Evolutionary conservation across 2,113 vertebrate species (phyloP).

Genomic region (Scytalopus superciliaris): DNA sequence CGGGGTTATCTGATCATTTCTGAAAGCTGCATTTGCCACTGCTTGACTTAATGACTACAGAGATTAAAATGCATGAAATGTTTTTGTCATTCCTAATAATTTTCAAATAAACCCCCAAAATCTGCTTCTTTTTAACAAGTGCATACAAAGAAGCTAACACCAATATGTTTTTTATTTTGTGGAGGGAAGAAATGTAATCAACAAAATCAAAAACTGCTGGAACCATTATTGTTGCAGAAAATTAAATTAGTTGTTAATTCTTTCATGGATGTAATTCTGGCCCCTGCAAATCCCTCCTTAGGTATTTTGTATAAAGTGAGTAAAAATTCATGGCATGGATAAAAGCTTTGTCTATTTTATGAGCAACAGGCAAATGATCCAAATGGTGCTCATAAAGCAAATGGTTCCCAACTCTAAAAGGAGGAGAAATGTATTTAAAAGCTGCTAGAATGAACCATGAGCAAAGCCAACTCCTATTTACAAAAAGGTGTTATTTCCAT

Average conservation of each 20-base stretch:
- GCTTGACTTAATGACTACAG: neutral
- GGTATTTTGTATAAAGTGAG: slow-evolving; percentile 67
- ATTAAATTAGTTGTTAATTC: slow-evolving; percentile 65
- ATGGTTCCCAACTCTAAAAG: slow-evolving; percentile 43
- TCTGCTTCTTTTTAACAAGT: neutral
- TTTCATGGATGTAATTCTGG: slow-evolving; percentile 58
- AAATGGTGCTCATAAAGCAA: slow-evolving; percentile 62
- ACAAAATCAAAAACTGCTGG: slow-evolving; percentile 47
- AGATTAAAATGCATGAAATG: neutral
- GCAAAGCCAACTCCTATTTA: neutral
- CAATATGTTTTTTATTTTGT: neutral
- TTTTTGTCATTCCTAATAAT: neutral
- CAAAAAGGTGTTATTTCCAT: neutral
- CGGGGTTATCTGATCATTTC: fast-evolving
- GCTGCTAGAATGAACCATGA: neutral
- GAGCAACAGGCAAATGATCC: slow-evolving; percentile 55
- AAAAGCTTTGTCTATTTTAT: slow-evolving; percentile 67
- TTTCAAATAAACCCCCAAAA: neutral
- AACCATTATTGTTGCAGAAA: slow-evolving; percentile 43
- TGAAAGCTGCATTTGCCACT: neutral
- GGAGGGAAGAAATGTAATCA: slow-evolving; percentile 14
- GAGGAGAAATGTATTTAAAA: slow-evolving; percentile 52
- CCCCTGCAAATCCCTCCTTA: slow-evolving; percentile 65
- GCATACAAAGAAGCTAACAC: neutral
- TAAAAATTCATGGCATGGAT: slow-evolving; percentile 63